Evolutionary conservation across 2,888 invertebrate genomes (phyloP), one percentile per base, ranked within the genome.

Genomic region (Hedya salicella): DNA sequence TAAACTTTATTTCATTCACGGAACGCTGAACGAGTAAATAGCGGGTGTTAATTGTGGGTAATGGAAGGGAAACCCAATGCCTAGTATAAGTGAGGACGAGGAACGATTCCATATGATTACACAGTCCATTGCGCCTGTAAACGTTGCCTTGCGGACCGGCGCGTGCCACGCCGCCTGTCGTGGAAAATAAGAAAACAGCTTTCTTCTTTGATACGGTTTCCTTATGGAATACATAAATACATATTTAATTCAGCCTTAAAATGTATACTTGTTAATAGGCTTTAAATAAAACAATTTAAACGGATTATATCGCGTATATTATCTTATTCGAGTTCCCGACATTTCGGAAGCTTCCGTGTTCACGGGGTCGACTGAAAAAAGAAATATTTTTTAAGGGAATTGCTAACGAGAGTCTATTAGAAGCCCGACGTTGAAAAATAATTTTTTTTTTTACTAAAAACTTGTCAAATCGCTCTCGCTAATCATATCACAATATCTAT

Each of bases 131-230:
- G 49, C 56, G 30, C 40, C 42, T 16, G 36, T 36, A 57, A 57
- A 57, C 42, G 21, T n/a, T 42, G 50, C 57, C 19, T 40, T 42
- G 42, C 19, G 57, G 50, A 49, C 30, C 40, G 48, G 11, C 17
- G 32, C 49, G 36, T 50, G 50, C 57, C 42, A 49, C 40, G 42
- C 57, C 64, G 49, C 57, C 56, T 56, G 14, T 57, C 14, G 19
- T 50, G 42, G 32, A 42, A 19, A 64, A 16, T 63, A 57, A 57
- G 57, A 50, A 50, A 64, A 32, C 57, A 21, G 50, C 42, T 57
- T 57, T 56, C 49, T 25, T 36, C 17, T 40, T 2, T 49, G 4
- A 39, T 39, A 9, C 17, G 11, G 46, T 21, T 48, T 21, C n/a
- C 13, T 0, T n/a, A 21, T 11, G 19, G 48, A 19, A 2, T 17